Evolutionary conservation across 2,888 invertebrate genomes (phyloP).

Genomic region (Hymenopus coronatus): DNA sequence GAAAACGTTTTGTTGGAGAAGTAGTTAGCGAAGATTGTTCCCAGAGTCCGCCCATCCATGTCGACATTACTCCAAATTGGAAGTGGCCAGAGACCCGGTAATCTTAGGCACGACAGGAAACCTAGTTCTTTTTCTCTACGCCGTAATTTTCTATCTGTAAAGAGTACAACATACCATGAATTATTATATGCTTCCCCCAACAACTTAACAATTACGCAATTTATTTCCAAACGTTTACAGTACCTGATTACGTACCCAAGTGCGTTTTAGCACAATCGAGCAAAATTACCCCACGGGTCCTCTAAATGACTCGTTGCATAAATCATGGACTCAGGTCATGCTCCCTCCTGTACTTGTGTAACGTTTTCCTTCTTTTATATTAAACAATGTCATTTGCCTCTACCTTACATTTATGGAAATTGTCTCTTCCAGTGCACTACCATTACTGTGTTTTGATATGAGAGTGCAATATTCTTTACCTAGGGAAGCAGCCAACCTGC

Average conservation of each 20-base stretch:
- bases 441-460: not conserved
- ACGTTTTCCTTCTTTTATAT: not conserved
- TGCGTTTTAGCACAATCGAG: no score
- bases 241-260: not conserved
- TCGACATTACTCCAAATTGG: not conserved
- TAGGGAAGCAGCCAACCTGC: not conserved
- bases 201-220: not conserved
- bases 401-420: not conserved
- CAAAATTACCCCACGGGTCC: no score
- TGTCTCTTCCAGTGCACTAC: not conserved
- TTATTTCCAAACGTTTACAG: not conserved
- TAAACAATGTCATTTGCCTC: not conserved
- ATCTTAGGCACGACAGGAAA: not conserved
- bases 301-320: not conserved
- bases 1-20: not conserved
- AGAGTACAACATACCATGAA: not conserved
- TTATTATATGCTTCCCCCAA: not conserved
- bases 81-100: not conserved
- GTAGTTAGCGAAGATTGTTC: not conserved
- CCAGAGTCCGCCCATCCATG: not conserved
- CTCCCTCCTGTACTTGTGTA: not conserved
- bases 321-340: not conserved
- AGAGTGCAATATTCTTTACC: not conserved
- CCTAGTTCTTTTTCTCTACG: not conserved
- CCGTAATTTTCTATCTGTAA: not conserved